These are phyloP conservation scores for Trichonephila inaurata DNA, from an alignment of 1,140 invertebrate genomes.

Conservation along the genomic window DNA sequence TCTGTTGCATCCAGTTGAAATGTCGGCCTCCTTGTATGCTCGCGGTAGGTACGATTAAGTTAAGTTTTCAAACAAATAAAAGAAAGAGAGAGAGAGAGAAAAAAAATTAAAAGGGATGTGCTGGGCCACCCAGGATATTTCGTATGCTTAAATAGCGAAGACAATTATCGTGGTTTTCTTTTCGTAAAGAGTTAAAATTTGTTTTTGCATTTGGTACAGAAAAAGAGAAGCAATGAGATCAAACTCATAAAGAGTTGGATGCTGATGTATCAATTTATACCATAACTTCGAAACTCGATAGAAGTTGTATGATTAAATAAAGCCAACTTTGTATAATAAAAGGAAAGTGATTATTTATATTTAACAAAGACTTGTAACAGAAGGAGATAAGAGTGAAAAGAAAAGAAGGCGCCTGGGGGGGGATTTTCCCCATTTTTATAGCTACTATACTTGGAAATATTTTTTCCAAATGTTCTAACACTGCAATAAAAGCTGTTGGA, in stretches of 20 bases:
- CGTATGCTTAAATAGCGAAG: constrained; percentile 16
- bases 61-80: constrained; percentile 23
- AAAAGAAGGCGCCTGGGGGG: too few species aligned
- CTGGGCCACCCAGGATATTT: constrained; percentile 21
- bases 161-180: constrained; percentile 31
- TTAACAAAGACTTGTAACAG: too few species aligned
- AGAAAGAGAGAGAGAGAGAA: neutral
- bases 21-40: constrained; percentile 20
- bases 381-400: too few species aligned
- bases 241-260: neutral
- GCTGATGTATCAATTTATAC: neutral
- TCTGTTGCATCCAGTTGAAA: constrained; percentile 35
- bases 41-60: constrained; percentile 55
- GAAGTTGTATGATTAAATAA: too few species aligned
- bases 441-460: too few species aligned
- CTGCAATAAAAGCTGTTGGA: too few species aligned
- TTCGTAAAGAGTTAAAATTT: neutral
- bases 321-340: too few species aligned
- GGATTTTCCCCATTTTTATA: too few species aligned
- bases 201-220: neutral
- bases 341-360: too few species aligned
- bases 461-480: too few species aligned
- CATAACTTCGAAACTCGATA: neutral
- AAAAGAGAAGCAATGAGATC: neutral
- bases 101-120: neutral